Percentiles rank a stretch among this genome's conserved stretches.
Conservation (phyloP, 2,797 vertebrate species). For the Eurystomus glaucurus region DNA sequence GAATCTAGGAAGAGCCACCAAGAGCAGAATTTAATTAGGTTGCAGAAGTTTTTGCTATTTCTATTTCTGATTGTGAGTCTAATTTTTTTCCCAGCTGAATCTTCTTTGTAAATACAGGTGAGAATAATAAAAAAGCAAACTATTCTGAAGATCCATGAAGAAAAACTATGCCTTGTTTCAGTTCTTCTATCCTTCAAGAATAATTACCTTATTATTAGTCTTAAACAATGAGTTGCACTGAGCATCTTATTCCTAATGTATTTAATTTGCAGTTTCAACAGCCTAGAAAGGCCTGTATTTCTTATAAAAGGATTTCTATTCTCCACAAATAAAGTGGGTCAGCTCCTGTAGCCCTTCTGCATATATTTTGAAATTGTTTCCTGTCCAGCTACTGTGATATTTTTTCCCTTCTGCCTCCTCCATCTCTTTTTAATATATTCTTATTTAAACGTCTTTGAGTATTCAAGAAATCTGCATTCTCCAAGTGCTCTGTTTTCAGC, state of each 20-base stretch:
- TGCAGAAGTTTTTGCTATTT: constrained; percentile 15
- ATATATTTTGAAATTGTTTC: constrained; percentile 67
- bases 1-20: background rate
- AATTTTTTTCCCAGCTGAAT: background rate
- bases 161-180: constrained; percentile 4
- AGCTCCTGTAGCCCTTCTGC: constrained; percentile 41
- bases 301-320: constrained; percentile 39
- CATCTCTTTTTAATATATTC: constrained; percentile 45
- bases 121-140: background rate
- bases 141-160: background rate
- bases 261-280: constrained; percentile 37
- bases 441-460: constrained; percentile 1
- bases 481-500: background rate
- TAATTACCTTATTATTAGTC: background rate
- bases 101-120: constrained; percentile 29
- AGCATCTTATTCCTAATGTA: background rate
- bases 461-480: background rate
- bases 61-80: background rate
- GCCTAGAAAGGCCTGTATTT: constrained; percentile 24
- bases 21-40: constrained; percentile 12
- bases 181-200: background rate
- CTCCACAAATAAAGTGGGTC: constrained; percentile 64
- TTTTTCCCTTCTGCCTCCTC: constrained; percentile 55
- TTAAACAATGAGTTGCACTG: constrained; percentile 18
- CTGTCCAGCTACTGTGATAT: constrained; percentile 53